A percentile compares a stretch with the other conserved stretches of the same genome.
phyloP scores from a whole-genome alignment of 1,140 invertebrate genomes.

The Papilio dardanus region DNA sequence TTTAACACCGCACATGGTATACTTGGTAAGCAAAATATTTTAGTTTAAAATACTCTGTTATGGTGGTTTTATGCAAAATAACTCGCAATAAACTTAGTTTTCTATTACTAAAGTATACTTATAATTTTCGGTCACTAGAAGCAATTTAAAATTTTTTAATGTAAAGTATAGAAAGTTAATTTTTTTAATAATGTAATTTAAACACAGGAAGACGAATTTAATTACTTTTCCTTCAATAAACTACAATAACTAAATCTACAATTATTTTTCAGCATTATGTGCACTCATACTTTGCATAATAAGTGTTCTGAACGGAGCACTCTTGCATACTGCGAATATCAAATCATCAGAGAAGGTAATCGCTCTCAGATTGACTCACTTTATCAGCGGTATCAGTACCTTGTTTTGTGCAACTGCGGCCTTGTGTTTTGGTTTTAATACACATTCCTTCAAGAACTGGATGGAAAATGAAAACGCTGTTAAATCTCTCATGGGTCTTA shows the following conservation, averaged over 20 bases:
- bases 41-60: not conserved
- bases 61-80: not conserved
- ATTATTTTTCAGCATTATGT: constrained; percentile 48
- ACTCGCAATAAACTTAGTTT: too few species aligned
- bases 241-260: not conserved
- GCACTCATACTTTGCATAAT: constrained; percentile 44
- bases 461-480: constrained; percentile 35
- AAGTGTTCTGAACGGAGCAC: constrained; percentile 43
- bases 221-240: not conserved
- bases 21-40: constrained; percentile 40
- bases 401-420: constrained; percentile 42
- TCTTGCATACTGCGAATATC: constrained; percentile 40
- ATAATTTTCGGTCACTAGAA: too few species aligned
- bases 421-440: constrained; percentile 46
- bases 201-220: too few species aligned
- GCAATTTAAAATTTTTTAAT: too few species aligned
- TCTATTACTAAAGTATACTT: too few species aligned
- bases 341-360: constrained; percentile 23
- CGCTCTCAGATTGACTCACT: constrained; percentile 45
- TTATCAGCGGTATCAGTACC: constrained; percentile 40
- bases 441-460: constrained; percentile 46
- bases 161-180: too few species aligned
- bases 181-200: too few species aligned
- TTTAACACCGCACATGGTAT: constrained; percentile 44
- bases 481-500: constrained; percentile 36